Evolutionary conservation across 1,140 invertebrate species (phyloP), one percentile per base, ranked within the genome.

Genomic region (Hyphantria cunea): DNA sequence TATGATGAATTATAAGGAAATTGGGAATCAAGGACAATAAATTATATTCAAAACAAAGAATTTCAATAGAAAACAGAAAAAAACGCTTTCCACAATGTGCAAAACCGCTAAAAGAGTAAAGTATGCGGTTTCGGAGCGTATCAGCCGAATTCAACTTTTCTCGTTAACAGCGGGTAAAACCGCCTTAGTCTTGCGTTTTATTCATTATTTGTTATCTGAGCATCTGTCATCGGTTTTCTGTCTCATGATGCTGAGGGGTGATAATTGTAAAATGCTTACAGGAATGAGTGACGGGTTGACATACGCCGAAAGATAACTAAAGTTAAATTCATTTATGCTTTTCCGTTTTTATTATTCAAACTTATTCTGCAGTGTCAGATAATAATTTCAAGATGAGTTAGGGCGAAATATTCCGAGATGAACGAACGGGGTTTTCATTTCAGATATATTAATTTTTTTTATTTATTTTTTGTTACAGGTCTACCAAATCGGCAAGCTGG

Each of bases 121-220:
- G 70, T 67, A 70, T 75, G 70, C 70, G 61, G 48, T 51, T 51
- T 48, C 17, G 41, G 66, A 72, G 48, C 70, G 72, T 74, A 75
- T 80, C 69, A 80, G 68, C 68, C 67, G 70, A 73, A 75, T 68
- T 79, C 74, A 85, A 82, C 76, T 85, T 84, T 82, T 80, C 74
- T 85, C 76, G 80, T 85, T 83, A 82, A 78, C 70, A 72, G 45
- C 68, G 77, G 80, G 78, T 73, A 74, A 73, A 77, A 84, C 76
- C 68, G 76, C 71, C 75, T 77, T 74, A 71, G 71, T 72, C 80
- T 77, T 72, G 58, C 76, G 74, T 80, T 84, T 74, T 79, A 75
- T 78, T 84, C 82, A 80, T 84, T 82, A 85, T 84, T 82, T 82
- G 78, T 84, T 85, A 79, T 74, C 70, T 37, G 69, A 82, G 73